Evolutionary conservation across 1,140 invertebrate genomes (phyloP).

Genomic region (Holcopasites calliopsidis): DNA sequence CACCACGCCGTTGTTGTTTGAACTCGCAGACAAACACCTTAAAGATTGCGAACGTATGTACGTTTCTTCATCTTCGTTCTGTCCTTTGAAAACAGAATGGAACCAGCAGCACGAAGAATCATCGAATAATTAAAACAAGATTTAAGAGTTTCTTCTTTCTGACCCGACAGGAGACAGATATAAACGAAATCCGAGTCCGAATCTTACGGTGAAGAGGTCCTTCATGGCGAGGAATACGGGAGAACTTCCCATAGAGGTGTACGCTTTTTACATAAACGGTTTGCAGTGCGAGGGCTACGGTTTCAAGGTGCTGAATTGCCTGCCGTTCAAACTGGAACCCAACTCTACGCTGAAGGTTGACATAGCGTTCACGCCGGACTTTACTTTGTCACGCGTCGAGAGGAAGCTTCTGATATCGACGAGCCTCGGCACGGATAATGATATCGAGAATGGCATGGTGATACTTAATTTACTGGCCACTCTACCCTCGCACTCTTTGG

Average conservation of each 20-base stretch:
- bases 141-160: slow-evolving; percentile 26
- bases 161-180: slow-evolving; percentile 78
- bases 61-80: slow-evolving; percentile 39
- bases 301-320: slow-evolving; percentile 92
- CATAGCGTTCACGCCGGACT: slow-evolving; percentile 96
- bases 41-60: slow-evolving; percentile 88
- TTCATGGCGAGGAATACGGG: slow-evolving; percentile 95
- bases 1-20: slow-evolving; percentile 87
- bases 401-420: slow-evolving; percentile 83
- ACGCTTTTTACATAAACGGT: slow-evolving; percentile 88
- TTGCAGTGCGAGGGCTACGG: slow-evolving; percentile 91
- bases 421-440: slow-evolving; percentile 76
- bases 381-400: slow-evolving; percentile 90
- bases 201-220: slow-evolving; percentile 89
- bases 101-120: too few species aligned
- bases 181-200: slow-evolving; percentile 81
- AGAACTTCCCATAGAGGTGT: slow-evolving; percentile 88
- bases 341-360: slow-evolving; percentile 93
- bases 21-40: slow-evolving; percentile 91
- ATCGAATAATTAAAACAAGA: neutral
- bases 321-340: slow-evolving; percentile 88
- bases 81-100: neutral
- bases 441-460: slow-evolving; percentile 63
- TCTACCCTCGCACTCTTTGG: slow-evolving; percentile 88
- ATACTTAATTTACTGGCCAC: slow-evolving; percentile 86